These are phyloP conservation scores for Cairina moschata DNA, from an alignment of 2,113 vertebrate species.

Conservation along the genomic window DNA sequence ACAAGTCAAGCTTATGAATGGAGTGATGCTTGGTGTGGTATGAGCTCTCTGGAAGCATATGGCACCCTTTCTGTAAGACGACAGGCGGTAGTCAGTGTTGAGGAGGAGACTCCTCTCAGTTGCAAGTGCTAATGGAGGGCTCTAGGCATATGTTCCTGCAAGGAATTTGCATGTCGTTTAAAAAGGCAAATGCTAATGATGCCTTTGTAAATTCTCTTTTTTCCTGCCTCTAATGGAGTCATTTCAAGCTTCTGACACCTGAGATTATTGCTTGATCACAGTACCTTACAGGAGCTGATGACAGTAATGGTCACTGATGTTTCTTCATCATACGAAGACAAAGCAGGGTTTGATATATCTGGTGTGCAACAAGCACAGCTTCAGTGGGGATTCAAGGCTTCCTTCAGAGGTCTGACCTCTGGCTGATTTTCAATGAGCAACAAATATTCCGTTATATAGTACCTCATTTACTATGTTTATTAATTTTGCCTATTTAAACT, in stretches of 20 bases:
- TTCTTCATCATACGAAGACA: not conserved
- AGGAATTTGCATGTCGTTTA: not conserved
- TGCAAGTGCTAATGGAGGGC: not conserved
- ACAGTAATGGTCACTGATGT: not conserved
- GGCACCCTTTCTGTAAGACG: slow-evolving; percentile 14
- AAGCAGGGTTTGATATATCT: not conserved
- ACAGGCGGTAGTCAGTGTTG: slow-evolving; percentile 6
- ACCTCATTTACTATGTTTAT: not conserved
- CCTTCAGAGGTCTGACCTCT: not conserved
- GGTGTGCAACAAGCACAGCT: not conserved
- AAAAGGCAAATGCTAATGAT: slow-evolving; percentile 13
- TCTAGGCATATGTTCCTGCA: not conserved
- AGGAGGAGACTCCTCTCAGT: slow-evolving; percentile 11
- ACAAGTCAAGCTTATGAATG: not conserved
- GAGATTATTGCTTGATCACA: not conserved
- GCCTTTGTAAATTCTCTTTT: not conserved
- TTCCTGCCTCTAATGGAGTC: not conserved
- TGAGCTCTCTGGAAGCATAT: slow-evolving; percentile 6
- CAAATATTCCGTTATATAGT: not conserved
- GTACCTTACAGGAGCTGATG: not conserved
- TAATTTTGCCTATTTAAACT: not conserved
- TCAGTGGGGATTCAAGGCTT: not conserved
- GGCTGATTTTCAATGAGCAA: not conserved
- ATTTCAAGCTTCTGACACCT: not conserved
- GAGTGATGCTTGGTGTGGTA: not conserved